Conservation (phyloP, 2,888 invertebrate species). For the Conus canariensis region DNA sequence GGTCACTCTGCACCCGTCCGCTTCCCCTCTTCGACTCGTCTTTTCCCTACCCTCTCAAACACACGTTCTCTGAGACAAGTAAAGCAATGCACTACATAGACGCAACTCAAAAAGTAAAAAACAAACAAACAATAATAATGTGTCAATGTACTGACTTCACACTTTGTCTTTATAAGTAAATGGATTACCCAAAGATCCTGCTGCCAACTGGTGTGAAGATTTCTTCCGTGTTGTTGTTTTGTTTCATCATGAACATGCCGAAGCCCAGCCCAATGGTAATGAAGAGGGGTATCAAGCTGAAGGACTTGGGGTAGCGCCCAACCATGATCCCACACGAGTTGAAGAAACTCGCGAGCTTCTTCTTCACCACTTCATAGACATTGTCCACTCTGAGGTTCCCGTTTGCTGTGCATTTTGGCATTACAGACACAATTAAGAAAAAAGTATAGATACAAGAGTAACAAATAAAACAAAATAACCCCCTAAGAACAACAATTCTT, state of each 20-base stretch:
- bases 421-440: background rate
- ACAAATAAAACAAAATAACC: too few species aligned
- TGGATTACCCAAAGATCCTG: conserved; percentile 18
- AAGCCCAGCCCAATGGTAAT: conserved; percentile 52
- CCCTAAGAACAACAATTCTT: too few species aligned
- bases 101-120: too few species aligned
- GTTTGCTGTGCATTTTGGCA: background rate
- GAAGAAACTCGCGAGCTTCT: conserved; percentile 44
- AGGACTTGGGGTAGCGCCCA: conserved; percentile 50
- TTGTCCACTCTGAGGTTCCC: background rate
- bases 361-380: conserved; percentile 11
- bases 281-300: conserved; percentile 46
- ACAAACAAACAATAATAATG: too few species aligned
- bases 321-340: conserved; percentile 56
- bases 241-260: conserved; percentile 47
- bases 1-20: too few species aligned
- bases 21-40: too few species aligned
- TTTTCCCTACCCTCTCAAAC: too few species aligned
- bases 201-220: conserved; percentile 31
- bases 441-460: too few species aligned
- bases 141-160: too few species aligned
- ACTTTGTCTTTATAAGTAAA: too few species aligned
- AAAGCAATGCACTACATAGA: too few species aligned
- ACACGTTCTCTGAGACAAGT: too few species aligned
- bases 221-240: conserved; percentile 56